Conservation (phyloP, 30 jellyfish, hydroid and myxozoan species). For the Cassiopea andromeda region DNA sequence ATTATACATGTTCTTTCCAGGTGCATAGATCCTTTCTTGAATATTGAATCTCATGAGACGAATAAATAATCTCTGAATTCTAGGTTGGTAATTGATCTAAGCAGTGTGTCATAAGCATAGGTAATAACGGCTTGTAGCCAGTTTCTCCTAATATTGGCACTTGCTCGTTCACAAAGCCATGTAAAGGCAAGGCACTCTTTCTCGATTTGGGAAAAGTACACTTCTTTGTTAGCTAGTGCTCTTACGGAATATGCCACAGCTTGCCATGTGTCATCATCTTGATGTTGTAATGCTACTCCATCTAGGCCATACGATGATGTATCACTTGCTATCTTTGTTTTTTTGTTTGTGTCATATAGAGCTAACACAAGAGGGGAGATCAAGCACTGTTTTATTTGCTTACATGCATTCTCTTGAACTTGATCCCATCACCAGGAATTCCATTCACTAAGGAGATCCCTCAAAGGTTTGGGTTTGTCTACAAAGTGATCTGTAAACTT, state of each 20-base stretch:
- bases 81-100: not conserved
- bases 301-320: constrained; percentile 6
- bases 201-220: constrained; percentile 8
- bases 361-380: not conserved
- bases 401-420: not conserved
- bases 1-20: constrained; percentile 12
- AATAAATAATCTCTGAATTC: not conserved
- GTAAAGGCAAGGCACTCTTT: constrained; percentile 27
- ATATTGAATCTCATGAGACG: constrained; percentile 16
- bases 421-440: not conserved
- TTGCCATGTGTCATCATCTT: constrained; percentile 17
- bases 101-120: constrained; percentile 4
- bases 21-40: not conserved
- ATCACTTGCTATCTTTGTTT: not conserved
- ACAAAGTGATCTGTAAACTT: not conserved
- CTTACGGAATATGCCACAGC: constrained; percentile 6
- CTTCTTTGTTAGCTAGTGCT: constrained; percentile 20
- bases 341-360: not conserved
- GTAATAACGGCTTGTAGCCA: not conserved
- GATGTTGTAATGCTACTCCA: constrained; percentile 17
- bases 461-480: not conserved
- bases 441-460: not conserved
- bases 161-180: constrained; percentile 30
- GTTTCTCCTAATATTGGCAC: not conserved
- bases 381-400: not conserved